phyloP scores from a whole-genome alignment of 2,888 invertebrate genomes.

The Athalia rosae region DNA sequence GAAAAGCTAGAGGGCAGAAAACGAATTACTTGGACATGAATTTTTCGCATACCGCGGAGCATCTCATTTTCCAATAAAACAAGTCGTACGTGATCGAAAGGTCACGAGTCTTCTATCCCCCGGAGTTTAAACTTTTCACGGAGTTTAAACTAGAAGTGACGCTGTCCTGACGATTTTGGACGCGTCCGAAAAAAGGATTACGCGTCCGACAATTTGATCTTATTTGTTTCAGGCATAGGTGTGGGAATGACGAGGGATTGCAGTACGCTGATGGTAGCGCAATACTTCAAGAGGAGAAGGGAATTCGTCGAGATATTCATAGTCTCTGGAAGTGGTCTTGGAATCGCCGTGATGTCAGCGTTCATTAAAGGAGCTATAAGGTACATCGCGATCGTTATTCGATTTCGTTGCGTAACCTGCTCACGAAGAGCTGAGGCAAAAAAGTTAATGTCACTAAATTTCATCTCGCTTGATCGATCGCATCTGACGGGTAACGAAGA shows the following conservation, averaged over 20 bases:
- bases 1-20: too few relatives aligned
- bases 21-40: too few relatives aligned
- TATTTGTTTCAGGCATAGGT: constrained; percentile 79
- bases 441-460: too few relatives aligned
- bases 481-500: too few relatives aligned
- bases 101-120: too few relatives aligned
- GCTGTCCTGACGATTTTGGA: too few relatives aligned
- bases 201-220: background rate
- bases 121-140: too few relatives aligned
- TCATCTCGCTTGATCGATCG: too few relatives aligned
- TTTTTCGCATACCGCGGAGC: too few relatives aligned
- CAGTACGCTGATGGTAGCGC: constrained; percentile 91
- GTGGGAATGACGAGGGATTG: constrained; percentile 91
- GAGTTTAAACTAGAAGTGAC: too few relatives aligned
- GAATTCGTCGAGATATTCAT: constrained; percentile 93
- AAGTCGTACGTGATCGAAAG: too few relatives aligned
- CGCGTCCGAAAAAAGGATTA: background rate
- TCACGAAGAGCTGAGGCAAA: background rate
- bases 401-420: constrained; percentile 1
- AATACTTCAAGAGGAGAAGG: constrained; percentile 89
- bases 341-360: constrained; percentile 88
- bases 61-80: too few relatives aligned
- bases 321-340: constrained; percentile 89
- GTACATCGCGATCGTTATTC: constrained; percentile 72
- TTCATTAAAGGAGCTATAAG: constrained; percentile 87